Evolutionary conservation across 2,797 vertebrate genomes (phyloP).

Genomic region (Sebastes iracundus): DNA sequence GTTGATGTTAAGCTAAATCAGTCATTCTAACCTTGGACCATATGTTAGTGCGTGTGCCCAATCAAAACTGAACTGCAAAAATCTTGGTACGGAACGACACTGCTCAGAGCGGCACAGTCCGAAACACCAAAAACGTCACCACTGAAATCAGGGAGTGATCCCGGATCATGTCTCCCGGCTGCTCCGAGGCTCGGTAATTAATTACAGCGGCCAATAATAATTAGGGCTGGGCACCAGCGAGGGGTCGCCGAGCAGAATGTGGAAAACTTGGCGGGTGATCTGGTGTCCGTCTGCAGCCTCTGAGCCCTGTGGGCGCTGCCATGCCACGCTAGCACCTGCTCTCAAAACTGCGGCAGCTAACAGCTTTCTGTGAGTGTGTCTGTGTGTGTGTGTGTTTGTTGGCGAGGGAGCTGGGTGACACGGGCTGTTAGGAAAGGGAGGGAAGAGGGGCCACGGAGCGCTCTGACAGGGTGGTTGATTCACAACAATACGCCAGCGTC

Average conservation of each 20-base stretch:
- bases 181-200: constrained; percentile 63
- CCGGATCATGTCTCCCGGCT: constrained; percentile 50
- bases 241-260: constrained; percentile 31
- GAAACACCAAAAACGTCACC: constrained; percentile 24
- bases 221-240: constrained; percentile 55
- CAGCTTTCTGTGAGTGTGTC: constrained; percentile 34
- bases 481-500: constrained; percentile 49
- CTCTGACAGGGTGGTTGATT: constrained; percentile 55
- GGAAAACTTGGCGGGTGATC: constrained; percentile 55
- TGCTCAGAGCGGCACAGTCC: background rate
- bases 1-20: constrained; percentile 22
- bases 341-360: constrained; percentile 43
- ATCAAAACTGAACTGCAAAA: background rate
- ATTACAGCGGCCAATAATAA: constrained; percentile 75
- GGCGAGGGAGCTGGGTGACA: constrained; percentile 49
- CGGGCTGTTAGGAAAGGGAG: constrained; percentile 49
- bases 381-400: constrained; percentile 9
- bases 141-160: constrained; percentile 34
- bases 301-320: constrained; percentile 43
- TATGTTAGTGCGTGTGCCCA: constrained; percentile 33
- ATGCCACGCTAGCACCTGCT: constrained; percentile 71
- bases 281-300: constrained; percentile 45
- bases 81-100: background rate
- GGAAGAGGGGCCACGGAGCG: constrained; percentile 14
- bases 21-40: constrained; percentile 22